These are phyloP conservation scores for Drosophila ogumai DNA, from an alignment of 1,140 invertebrate genomes.

Conservation along the genomic window DNA sequence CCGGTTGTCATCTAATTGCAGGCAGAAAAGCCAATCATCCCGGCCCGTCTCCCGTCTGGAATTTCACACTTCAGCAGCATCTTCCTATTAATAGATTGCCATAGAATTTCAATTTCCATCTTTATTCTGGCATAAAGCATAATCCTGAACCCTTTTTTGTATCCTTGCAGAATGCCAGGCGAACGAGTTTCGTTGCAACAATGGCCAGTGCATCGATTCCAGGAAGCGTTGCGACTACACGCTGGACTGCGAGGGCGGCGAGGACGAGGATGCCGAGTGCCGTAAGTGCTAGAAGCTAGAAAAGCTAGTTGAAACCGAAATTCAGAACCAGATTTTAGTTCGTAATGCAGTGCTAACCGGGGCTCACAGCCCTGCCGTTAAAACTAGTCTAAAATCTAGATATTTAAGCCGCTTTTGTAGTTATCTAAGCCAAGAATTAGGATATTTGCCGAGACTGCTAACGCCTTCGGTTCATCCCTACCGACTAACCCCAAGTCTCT, in stretches of 20 bases:
- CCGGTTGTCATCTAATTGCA: conserved; percentile 76
- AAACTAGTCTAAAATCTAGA: conserved; percentile 47
- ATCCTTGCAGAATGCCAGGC: conserved; percentile 86
- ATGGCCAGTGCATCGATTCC: conserved; percentile 89
- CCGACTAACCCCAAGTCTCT: conserved; percentile 10
- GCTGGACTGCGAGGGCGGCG: conserved; percentile 87
- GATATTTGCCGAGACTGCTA: background rate
- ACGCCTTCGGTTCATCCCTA: background rate
- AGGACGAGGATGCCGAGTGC: conserved; percentile 88
- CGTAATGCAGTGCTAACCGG: conserved; percentile 10
- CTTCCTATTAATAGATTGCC: conserved; percentile 3
- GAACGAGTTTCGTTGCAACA: conserved; percentile 88
- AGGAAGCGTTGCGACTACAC: conserved; percentile 88
- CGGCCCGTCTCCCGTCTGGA: background rate
- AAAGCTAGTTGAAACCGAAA: background rate
- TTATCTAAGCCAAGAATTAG: conserved; percentile 18
- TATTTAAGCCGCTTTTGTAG: conserved; percentile 40
- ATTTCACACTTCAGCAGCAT: background rate
- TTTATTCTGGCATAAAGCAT: background rate
- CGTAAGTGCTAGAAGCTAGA: conserved; percentile 84
- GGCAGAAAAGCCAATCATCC: conserved; percentile 19
- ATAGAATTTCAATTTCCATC: background rate
- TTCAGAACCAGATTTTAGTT: background rate
- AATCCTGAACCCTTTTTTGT: background rate
- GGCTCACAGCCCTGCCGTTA: no score